Conservation (phyloP, 2,797 vertebrate genomes). For the Nannoperca australis region DNA sequence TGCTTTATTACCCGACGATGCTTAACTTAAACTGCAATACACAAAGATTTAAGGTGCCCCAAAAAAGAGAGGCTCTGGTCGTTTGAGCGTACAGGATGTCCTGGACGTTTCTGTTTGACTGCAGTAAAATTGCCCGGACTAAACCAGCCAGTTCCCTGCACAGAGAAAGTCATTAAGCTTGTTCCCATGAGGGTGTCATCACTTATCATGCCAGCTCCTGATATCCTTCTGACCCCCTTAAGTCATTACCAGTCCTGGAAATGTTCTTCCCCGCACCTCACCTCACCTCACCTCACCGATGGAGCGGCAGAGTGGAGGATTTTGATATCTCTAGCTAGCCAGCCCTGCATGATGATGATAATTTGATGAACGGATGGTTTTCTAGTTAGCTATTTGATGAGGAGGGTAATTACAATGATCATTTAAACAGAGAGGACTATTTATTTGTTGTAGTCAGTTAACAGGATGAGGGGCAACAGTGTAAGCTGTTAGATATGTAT, state of each 20-base stretch:
- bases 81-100: constrained; percentile 41
- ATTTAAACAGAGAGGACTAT: constrained; percentile 50
- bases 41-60: constrained; percentile 5
- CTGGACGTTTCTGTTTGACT: constrained; percentile 57
- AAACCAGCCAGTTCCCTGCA: constrained; percentile 54
- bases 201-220: constrained; percentile 75
- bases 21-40: constrained; percentile 23
- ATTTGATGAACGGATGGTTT: constrained; percentile 64
- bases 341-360: constrained; percentile 59
- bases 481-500: constrained; percentile 28
- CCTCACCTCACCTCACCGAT: constrained; percentile 47
- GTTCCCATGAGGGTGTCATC: constrained; percentile 75
- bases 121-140: constrained; percentile 60
- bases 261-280: constrained; percentile 55
- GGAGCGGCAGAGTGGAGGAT: constrained; percentile 47
- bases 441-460: constrained; percentile 53
- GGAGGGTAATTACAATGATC: constrained; percentile 58
- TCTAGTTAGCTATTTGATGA: constrained; percentile 60
- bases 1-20: background rate
- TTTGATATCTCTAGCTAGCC: constrained; percentile 61
- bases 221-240: constrained; percentile 78
- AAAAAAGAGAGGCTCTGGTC: constrained; percentile 19
- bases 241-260: constrained; percentile 74
- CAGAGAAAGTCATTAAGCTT: constrained; percentile 75
- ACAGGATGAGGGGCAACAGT: constrained; percentile 41